Percentiles rank a stretch among this genome's conserved stretches.
phyloP scores from a whole-genome alignment of 2,888 invertebrate species.

The Allolobophora icterica region DNA sequence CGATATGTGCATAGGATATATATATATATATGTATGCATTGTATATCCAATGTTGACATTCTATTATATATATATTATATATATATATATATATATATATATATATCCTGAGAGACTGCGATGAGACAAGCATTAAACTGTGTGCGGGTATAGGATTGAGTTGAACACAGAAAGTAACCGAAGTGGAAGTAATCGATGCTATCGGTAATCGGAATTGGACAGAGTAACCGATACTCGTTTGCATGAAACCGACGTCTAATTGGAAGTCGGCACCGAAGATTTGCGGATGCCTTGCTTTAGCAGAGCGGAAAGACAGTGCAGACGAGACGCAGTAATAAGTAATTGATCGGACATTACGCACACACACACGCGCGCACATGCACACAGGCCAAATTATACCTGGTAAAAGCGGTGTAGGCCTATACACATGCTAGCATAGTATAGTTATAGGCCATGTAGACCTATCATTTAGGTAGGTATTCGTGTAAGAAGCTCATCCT shows the following conservation, averaged over 20 bases:
- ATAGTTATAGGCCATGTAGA: too few relatives aligned
- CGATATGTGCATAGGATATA: neutral
- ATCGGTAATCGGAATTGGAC: neutral
- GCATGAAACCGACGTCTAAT: slow-evolving; percentile 17
- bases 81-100: too few relatives aligned
- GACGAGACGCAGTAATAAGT: neutral
- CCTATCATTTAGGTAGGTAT: too few relatives aligned
- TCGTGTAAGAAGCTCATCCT: too few relatives aligned
- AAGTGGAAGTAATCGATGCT: neutral
- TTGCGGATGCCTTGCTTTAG: neutral
- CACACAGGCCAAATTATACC: too few relatives aligned
- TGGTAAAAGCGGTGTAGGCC: too few relatives aligned
- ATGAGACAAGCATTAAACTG: neutral
- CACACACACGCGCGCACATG: neutral
- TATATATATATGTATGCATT: neutral
- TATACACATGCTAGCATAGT: too few relatives aligned
- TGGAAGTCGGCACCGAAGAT: neutral
- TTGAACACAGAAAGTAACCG: neutral
- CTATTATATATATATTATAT: neutral
- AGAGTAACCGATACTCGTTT: slow-evolving; percentile 17
- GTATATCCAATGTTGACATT: neutral
- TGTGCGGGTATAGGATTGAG: neutral
- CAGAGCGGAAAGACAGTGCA: slow-evolving; percentile 14
- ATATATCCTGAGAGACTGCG: neutral
- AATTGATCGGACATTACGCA: neutral